These are phyloP conservation scores for Cyprinella venusta DNA, from an alignment of 2,797 vertebrate genomes.

Conservation along the genomic window DNA sequence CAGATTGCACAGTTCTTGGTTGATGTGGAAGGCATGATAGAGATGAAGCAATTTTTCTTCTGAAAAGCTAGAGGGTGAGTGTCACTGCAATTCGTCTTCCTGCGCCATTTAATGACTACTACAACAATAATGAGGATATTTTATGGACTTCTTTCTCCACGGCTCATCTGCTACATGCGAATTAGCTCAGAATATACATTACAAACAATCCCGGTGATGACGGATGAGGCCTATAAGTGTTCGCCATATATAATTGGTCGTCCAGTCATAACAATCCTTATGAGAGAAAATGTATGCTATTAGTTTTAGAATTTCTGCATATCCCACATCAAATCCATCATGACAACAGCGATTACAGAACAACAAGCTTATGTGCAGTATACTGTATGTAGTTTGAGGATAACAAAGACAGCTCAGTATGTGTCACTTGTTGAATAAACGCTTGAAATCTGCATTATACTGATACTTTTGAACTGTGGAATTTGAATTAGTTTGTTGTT, in stretches of 20 bases:
- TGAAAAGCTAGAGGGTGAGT: slow-evolving; percentile 42
- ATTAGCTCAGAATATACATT: slow-evolving; percentile 38
- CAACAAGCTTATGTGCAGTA: not conserved
- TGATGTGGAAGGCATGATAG: slow-evolving; percentile 37
- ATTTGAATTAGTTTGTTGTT: not conserved
- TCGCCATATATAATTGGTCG: slow-evolving; percentile 33
- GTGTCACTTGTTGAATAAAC: not conserved
- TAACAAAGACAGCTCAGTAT: slow-evolving; percentile 11
- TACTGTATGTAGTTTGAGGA: not conserved
- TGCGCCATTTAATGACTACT: slow-evolving; percentile 45
- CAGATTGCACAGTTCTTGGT: slow-evolving; percentile 30
- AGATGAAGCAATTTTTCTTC: slow-evolving; percentile 43
- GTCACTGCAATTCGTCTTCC: slow-evolving; percentile 37
- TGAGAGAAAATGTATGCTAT: slow-evolving; percentile 25
- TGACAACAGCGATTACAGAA: slow-evolving; percentile 29
- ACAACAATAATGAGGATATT: slow-evolving; percentile 50
- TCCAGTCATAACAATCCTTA: slow-evolving; percentile 27
- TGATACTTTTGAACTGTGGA: not conserved
- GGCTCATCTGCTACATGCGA: slow-evolving; percentile 47
- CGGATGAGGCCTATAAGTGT: slow-evolving; percentile 39
- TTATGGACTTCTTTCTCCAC: slow-evolving; percentile 49
- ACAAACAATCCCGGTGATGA: slow-evolving; percentile 39
- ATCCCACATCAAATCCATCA: slow-evolving; percentile 3
- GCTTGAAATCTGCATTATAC: not conserved
- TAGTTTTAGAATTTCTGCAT: not conserved